Evolutionary conservation across 1,140 invertebrate species (phyloP), one percentile per base, ranked within the genome.

Genomic region (Caenorhabditis tropicalis): DNA sequence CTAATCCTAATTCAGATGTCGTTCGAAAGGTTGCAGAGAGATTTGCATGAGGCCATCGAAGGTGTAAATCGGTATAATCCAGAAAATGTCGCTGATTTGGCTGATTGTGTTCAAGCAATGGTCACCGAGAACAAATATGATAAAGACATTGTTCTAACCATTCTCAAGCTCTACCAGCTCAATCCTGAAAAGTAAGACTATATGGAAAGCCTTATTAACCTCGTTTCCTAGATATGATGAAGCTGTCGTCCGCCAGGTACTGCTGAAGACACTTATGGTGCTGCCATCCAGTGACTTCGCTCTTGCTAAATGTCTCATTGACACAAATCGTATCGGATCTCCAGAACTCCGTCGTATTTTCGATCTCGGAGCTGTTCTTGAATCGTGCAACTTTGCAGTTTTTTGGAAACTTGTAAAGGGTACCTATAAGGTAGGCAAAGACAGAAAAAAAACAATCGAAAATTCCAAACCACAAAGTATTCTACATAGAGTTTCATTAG

Each of bases 341-440:
- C 87, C 82, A 19, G 90, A 89, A 85, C 86, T 91, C 16, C 88
- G 88, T 46, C 88, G 15, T 9, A 87, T 90, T 21, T 83, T 89
- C 33, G 83, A 88, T 58, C 84, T 90, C 65, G 89, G 89, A 15
- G 86, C 85, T 15, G 53, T 90, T 21, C 82, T 90, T 6, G 89
- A 90, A 56, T 87, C 89, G 0, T 91, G 90, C 88, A 87, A 90
- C 80, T 90, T 91, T 56, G 70, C 82, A 21, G 74, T 88, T 33
- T 90, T 90, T 51, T 90, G 93, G 87, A 96, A 95, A 80, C 97
- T 95, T 48, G 95, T 96, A 82, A 95, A 94, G 29, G 85, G 87
- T 88, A 87, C 85, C 24, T 90, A 88, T 65, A 86, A 83, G 43
- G 53, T 65, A 10, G 7, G 31, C 39, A 43, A 43, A 51, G 49